Evolutionary conservation across 2,113 vertebrate genomes (phyloP).

Genomic region (Cyrtonyx montezumae): DNA sequence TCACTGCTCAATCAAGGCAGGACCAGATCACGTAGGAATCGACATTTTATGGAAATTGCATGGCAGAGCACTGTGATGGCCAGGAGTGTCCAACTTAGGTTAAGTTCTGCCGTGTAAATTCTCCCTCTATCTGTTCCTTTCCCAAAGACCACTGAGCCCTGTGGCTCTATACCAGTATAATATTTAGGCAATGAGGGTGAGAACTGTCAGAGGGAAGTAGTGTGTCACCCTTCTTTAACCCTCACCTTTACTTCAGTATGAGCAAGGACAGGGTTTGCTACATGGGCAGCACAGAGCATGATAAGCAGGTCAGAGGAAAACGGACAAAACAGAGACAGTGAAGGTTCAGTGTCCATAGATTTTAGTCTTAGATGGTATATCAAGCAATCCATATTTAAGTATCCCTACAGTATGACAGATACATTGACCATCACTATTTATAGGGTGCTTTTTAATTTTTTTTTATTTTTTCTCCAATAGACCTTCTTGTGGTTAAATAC

Average conservation of each 20-base stretch:
- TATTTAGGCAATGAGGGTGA: background rate
- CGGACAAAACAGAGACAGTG: rapidly evolving
- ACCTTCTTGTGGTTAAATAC: background rate
- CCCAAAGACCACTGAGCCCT: background rate
- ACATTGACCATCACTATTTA: background rate
- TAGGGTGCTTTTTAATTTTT: background rate
- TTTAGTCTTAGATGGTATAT: background rate
- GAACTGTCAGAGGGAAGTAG: background rate
- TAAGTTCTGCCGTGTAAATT: background rate
- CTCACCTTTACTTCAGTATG: background rate
- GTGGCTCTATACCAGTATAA: background rate
- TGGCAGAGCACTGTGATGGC: background rate
- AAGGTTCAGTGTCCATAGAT: background rate
- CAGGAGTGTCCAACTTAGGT: background rate
- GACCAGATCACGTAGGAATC: background rate
- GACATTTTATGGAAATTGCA: background rate
- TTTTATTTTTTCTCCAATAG: background rate
- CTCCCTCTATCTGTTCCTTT: background rate
- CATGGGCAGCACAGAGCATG: background rate
- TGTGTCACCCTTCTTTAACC: background rate
- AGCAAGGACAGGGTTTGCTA: background rate
- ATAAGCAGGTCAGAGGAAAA: background rate
- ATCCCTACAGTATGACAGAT: background rate
- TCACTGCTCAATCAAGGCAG: background rate
- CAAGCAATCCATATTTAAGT: background rate